phyloP scores from a whole-genome alignment of 2,888 invertebrate genomes.

The Amorpha juglandis region DNA sequence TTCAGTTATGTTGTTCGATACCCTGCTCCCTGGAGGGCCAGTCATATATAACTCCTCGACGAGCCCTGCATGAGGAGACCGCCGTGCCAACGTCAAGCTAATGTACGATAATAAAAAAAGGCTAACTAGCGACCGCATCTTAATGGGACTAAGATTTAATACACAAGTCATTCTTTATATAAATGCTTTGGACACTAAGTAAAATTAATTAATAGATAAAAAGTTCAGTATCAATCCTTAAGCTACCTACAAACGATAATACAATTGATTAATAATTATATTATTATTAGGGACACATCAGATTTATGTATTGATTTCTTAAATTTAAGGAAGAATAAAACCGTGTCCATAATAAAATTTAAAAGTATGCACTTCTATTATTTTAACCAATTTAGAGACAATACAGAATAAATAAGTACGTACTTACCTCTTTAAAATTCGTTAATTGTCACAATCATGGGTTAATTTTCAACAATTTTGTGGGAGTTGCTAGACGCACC shows the following conservation, averaged over 20 bases:
- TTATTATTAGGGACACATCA: too few relatives aligned
- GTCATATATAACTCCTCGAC: constrained; percentile 42
- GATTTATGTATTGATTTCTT: too few relatives aligned
- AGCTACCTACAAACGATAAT: not conserved
- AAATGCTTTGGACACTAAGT: constrained; percentile 10
- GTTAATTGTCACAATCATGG: too few relatives aligned
- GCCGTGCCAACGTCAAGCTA: constrained; percentile 33
- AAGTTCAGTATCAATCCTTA: constrained; percentile 9
- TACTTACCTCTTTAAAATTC: too few relatives aligned
- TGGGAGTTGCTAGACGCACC: too few relatives aligned
- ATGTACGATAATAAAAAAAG: constrained; percentile 35
- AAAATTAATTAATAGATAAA: constrained; percentile 28
- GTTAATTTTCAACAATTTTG: too few relatives aligned
- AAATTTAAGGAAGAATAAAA: too few relatives aligned
- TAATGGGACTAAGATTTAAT: not conserved
- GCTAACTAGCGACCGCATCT: constrained; percentile 35
- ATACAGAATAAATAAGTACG: too few relatives aligned
- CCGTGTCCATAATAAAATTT: too few relatives aligned
- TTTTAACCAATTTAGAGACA: too few relatives aligned
- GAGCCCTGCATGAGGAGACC: constrained; percentile 48
- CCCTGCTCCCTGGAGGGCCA: constrained; percentile 38
- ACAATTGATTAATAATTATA: not conserved
- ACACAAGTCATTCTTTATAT: constrained; percentile 17
- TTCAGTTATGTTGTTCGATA: constrained; percentile 51
- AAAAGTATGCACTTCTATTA: too few relatives aligned